Base-by-base conservation (phyloP, 2,888 invertebrate species). In the Drosophila picticornis region DNA sequence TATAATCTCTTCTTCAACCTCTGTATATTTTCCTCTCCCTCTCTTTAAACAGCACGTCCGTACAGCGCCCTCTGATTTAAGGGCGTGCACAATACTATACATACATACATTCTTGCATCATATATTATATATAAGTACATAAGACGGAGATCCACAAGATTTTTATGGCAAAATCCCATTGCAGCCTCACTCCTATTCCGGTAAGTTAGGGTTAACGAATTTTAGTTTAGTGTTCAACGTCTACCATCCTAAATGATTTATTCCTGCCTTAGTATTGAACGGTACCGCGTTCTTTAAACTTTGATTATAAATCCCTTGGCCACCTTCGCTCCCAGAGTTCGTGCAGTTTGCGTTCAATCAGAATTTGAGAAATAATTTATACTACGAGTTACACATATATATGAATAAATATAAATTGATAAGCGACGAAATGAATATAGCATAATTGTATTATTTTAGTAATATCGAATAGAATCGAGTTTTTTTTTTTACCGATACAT, bases 311-410 rank as follows among this genome's bases (percentile, higher is more conserved):
- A 16, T 48, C n/a, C 19, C 16, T 19, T n/a, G 36, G 10, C 51
- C 48, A 32, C 16, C 13, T 16, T 46, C 19, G 48, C 13, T 16
- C 5, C 11, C 4, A 5, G n/a, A 34, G 22, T 34, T 46, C 65
- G 53, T 1, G 66, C 31, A 22, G 66, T 4, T 67, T 27, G 66
- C 66, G 66, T 36, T 65, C 53, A n/a, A 11, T 2, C 25, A 52
- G 25, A 31, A 36, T 38, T n/a, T 11, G 4, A 9, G 25, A 31
- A 25, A 64, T n/a, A 38, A 22, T 19, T 25, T 22, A 29, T 46
- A 36, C 59, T 10, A 48, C 25, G 48, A 31, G 25, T 50, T 22
- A 43, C 19, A 19, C 25, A 48, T n/a, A 32, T 7, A n/a, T 10
- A 50, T 11, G 48, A 13, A 10, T 19, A 19, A 7, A 46, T 43